Conservation (phyloP, 2,797 vertebrate genomes). For the Pelochelys cantorii region DNA sequence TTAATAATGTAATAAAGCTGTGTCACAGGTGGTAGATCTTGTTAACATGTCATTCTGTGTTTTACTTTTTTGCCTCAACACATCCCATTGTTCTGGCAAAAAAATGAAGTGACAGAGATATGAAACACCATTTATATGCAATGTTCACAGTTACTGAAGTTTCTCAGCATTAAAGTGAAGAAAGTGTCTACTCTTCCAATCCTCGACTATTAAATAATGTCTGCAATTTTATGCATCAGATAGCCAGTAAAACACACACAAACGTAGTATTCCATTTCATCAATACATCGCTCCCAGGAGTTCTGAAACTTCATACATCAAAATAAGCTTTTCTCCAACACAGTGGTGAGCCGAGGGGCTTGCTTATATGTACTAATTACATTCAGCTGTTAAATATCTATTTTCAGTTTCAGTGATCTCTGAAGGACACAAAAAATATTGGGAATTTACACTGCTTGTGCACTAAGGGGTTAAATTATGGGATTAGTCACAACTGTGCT, state of each 20-base stretch:
- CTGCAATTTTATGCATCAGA: background rate
- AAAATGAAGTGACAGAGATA: constrained; percentile 2
- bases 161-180: constrained; percentile 31
- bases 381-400: constrained; percentile 37
- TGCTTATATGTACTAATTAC: constrained; percentile 14
- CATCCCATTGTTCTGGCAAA: background rate
- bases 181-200: constrained; percentile 6
- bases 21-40: constrained; percentile 46
- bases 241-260: background rate
- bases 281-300: background rate
- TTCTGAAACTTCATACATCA: constrained; percentile 2
- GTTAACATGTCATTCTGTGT: constrained; percentile 10
- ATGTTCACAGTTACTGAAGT: constrained; percentile 17
- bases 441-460: background rate
- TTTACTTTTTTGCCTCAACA: constrained; percentile 1
- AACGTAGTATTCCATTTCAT: background rate
- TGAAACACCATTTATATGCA: constrained; percentile 3
- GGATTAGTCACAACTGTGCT: background rate
- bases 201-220: background rate
- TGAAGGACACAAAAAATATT: background rate
- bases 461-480: background rate
- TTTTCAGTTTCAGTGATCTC: background rate
- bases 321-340: constrained; percentile 14
- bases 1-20: constrained; percentile 19
- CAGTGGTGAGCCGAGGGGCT: background rate